Conservation (phyloP, 35 echinoderm and acorn worm genomes). For the Diadema setosum region DNA sequence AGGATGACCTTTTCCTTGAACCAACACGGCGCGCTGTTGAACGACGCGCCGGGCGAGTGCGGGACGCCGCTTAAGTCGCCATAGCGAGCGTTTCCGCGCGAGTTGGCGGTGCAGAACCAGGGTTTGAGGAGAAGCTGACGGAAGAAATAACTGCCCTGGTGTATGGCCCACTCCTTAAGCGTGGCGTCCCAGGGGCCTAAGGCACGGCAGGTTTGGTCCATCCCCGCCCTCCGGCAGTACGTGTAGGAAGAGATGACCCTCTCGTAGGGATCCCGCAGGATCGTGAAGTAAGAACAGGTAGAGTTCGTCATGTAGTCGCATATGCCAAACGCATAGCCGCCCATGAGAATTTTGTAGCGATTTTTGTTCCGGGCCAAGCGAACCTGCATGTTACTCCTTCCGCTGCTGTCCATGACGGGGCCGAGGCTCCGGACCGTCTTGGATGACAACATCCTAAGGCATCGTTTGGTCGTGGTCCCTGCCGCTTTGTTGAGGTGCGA, state of each 20-base stretch:
- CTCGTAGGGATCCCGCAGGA: conserved; percentile 63
- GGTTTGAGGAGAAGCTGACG: conserved; percentile 47
- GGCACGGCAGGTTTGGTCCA: conserved; percentile 28
- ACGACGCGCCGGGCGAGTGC: neutral
- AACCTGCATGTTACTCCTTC: neutral
- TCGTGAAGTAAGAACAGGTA: conserved; percentile 61
- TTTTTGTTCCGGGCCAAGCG: neutral
- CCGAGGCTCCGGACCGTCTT: neutral
- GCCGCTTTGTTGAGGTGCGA: conserved; percentile 66
- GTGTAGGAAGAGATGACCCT: conserved; percentile 42
- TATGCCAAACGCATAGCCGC: conserved; percentile 85
- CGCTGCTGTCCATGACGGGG: neutral
- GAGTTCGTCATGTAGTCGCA: conserved; percentile 45
- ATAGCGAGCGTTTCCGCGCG: neutral
- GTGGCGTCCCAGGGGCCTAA: conserved; percentile 15
- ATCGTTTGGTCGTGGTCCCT: conserved; percentile 52
- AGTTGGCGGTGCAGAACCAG: conserved; percentile 17
- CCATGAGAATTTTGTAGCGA: conserved; percentile 32
- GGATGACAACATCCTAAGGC: neutral
- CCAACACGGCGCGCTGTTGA: conserved; percentile 40
- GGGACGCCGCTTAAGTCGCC: neutral
- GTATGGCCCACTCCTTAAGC: conserved; percentile 50
- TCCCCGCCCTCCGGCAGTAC: conserved; percentile 48
- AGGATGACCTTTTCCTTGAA: conserved; percentile 78
- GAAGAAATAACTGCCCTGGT: conserved; percentile 75